Conservation (phyloP, 2,888 invertebrate species). For the Molorchus minor region DNA sequence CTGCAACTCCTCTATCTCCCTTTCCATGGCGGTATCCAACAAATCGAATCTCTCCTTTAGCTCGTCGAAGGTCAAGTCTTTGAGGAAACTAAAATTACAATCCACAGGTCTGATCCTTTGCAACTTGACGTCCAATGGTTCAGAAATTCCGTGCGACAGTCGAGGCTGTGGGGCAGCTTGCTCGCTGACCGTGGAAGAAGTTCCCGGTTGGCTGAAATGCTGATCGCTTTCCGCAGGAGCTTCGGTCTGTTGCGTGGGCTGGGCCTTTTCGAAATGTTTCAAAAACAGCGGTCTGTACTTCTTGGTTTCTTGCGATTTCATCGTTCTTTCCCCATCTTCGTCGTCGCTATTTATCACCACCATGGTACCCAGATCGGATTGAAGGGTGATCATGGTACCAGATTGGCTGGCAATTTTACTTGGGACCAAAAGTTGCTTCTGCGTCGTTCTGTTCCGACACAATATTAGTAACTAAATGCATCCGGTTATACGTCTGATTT, state of each 20-base stretch:
- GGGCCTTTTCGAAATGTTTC: slow-evolving; percentile 95
- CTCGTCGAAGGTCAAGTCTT: slow-evolving; percentile 69
- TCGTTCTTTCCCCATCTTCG: slow-evolving; percentile 87
- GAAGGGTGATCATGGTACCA: slow-evolving; percentile 72
- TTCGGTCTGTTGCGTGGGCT: slow-evolving; percentile 64
- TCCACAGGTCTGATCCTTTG: slow-evolving; percentile 46
- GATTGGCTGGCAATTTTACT: slow-evolving; percentile 64
- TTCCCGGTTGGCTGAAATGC: slow-evolving; percentile 15
- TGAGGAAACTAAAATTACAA: slow-evolving; percentile 48
- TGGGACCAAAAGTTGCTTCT: slow-evolving; percentile 64
- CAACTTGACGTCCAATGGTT: slow-evolving; percentile 46
- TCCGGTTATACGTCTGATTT: slow-evolving; percentile 73
- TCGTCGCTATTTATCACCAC: slow-evolving; percentile 84
- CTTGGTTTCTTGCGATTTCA: slow-evolving; percentile 82
- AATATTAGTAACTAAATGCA: slow-evolving; percentile 65
- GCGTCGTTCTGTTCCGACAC: slow-evolving; percentile 52
- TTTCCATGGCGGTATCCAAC: slow-evolving; percentile 97
- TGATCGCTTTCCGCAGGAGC: slow-evolving; percentile 26
- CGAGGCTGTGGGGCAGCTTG: slow-evolving; percentile 13
- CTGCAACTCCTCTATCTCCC: slow-evolving; percentile 94
- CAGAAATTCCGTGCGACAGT: slow-evolving; percentile 30
- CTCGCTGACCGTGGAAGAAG: slow-evolving; percentile 6
- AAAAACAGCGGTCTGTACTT: slow-evolving; percentile 93
- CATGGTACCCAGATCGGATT: slow-evolving; percentile 93
- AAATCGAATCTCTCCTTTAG: slow-evolving; percentile 89